These are phyloP conservation scores for Notocelia uddmanniana DNA, from an alignment of 2,888 invertebrate species.

Conservation along the genomic window DNA sequence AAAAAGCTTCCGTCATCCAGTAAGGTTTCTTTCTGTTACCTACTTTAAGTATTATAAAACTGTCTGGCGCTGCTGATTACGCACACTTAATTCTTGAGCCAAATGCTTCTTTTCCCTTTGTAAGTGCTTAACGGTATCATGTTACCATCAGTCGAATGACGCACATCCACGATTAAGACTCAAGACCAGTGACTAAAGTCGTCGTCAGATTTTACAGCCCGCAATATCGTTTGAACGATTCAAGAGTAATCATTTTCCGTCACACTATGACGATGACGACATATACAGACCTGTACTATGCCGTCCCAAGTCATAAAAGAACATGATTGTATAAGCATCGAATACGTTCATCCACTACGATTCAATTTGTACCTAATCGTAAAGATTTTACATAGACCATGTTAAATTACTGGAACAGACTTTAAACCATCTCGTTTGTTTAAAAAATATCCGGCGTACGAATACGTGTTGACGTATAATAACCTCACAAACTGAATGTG, in stretches of 20 bases:
- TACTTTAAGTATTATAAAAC: slow-evolving; percentile 6
- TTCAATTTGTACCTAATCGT: neutral
- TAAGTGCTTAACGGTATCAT: slow-evolving; percentile 39
- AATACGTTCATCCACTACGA: slow-evolving; percentile 3
- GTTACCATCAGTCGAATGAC: slow-evolving; percentile 38
- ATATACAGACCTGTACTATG: slow-evolving; percentile 17
- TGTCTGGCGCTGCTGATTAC: slow-evolving; percentile 19
- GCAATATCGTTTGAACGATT: slow-evolving; percentile 62
- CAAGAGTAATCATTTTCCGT: slow-evolving; percentile 62
- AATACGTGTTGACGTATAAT: neutral
- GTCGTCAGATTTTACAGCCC: slow-evolving; percentile 58
- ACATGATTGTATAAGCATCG: neutral
- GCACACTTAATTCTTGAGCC: slow-evolving; percentile 22
- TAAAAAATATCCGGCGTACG: neutral
- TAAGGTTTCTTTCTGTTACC: neutral
- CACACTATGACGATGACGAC: slow-evolving; percentile 28
- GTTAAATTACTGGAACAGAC: neutral
- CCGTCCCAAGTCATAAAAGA: slow-evolving; percentile 12
- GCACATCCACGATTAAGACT: slow-evolving; percentile 23
- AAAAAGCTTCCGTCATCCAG: neutral
- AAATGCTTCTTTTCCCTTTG: slow-evolving; percentile 28
- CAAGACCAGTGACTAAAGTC: slow-evolving; percentile 29
- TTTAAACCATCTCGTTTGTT: neutral
- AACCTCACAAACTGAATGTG: neutral
- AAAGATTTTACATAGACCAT: neutral